A percentile compares a stretch with the other conserved stretches of the same genome.
phyloP scores from a whole-genome alignment of 2,113 vertebrate species.

The Amphiprion ocellaris region DNA sequence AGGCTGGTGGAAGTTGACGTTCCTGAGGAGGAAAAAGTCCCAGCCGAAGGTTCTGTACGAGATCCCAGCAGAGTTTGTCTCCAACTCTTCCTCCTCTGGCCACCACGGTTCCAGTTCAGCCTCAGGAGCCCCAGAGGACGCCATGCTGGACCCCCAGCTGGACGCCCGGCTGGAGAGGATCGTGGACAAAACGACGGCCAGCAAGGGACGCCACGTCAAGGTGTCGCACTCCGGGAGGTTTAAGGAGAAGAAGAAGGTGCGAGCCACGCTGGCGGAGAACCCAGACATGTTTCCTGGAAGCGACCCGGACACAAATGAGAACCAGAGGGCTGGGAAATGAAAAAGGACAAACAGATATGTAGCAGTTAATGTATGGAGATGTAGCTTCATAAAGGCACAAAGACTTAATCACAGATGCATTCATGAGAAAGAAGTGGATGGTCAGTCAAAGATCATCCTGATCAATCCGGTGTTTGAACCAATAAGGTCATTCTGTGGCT shows the following conservation, averaged over 20 bases:
- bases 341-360: neutral
- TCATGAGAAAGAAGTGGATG: too few species aligned
- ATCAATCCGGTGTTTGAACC: too few species aligned
- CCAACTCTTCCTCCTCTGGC: slow-evolving; percentile 54
- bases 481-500: too few species aligned
- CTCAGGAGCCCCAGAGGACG: rapidly evolving
- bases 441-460: too few species aligned
- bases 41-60: slow-evolving; percentile 88
- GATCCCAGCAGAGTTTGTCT: slow-evolving; percentile 81
- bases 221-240: slow-evolving; percentile 94
- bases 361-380: too few species aligned
- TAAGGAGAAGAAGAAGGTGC: slow-evolving; percentile 93
- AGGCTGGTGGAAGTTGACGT: slow-evolving; percentile 94
- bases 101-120: neutral
- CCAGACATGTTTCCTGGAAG: slow-evolving; percentile 83
- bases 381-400: too few species aligned
- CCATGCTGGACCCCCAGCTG: slow-evolving; percentile 71
- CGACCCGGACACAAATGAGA: slow-evolving; percentile 45
- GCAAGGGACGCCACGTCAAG: slow-evolving; percentile 92
- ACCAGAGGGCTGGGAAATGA: slow-evolving; percentile 48
- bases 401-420: too few species aligned
- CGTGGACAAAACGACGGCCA: slow-evolving; percentile 88
- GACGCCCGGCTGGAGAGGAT: slow-evolving; percentile 90
- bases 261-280: slow-evolving; percentile 87
- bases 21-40: slow-evolving; percentile 90